phyloP scores from a whole-genome alignment of 2,888 invertebrate genomes.

The Lordiphosa fenestrarum region DNA sequence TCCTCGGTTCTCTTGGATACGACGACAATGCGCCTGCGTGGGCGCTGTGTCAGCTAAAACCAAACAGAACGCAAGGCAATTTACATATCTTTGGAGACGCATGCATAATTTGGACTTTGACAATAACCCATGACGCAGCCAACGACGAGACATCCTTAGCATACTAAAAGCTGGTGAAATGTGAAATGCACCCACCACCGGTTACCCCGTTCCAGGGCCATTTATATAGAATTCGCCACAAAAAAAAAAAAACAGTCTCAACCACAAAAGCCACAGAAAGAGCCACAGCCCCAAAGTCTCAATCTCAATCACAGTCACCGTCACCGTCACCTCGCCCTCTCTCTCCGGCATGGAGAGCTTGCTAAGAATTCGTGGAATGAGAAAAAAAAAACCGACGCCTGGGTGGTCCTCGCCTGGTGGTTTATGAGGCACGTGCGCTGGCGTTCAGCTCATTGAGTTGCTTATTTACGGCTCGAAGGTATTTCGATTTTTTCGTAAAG shows the following conservation, averaged over 20 bases:
- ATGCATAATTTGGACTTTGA: constrained; percentile 71
- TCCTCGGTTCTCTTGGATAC: constrained; percentile 37
- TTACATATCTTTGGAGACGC: constrained; percentile 65
- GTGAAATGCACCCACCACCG: constrained; percentile 50
- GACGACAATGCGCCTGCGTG: constrained; percentile 65
- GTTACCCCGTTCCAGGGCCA: constrained; percentile 9
- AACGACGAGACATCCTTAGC: constrained; percentile 54
- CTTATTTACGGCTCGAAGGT: constrained; percentile 68
- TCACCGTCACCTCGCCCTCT: background rate
- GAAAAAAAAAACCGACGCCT: constrained; percentile 30
- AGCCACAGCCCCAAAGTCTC: constrained; percentile 38
- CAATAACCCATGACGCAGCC: constrained; percentile 54
- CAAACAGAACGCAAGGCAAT: constrained; percentile 39
- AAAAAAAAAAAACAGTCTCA: too few relatives aligned
- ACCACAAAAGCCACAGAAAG: constrained; percentile 23
- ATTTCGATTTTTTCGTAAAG: constrained; percentile 50
- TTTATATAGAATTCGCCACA: constrained; percentile 45
- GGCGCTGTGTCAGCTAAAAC: constrained; percentile 60
- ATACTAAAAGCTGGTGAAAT: constrained; percentile 67
- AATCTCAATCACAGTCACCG: constrained; percentile 35
- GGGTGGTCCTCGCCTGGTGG: constrained; percentile 61
- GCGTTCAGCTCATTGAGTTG: constrained; percentile 71
- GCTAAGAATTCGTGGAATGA: constrained; percentile 69
- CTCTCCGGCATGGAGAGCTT: constrained; percentile 28
- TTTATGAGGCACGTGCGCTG: constrained; percentile 74